Percentiles rank a stretch among this genome's conserved stretches.
These are phyloP conservation scores for Microcaecilia unicolor DNA, from an alignment of 2,797 vertebrate genomes.

Conservation along the genomic window DNA sequence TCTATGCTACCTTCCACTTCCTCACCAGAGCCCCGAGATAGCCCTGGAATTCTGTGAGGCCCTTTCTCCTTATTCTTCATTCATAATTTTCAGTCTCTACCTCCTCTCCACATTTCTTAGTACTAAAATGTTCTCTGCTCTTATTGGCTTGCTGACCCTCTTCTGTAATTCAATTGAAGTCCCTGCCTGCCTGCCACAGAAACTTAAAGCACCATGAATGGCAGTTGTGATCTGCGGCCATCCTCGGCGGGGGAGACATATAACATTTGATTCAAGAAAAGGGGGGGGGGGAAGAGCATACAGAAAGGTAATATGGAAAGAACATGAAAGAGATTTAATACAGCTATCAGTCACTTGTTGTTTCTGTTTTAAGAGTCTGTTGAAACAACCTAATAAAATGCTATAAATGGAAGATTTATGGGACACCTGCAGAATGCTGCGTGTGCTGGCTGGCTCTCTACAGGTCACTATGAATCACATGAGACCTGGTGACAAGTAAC, in stretches of 20 bases:
- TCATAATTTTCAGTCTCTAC: constrained; percentile 23
- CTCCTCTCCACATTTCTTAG: constrained; percentile 1
- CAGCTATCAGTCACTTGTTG: constrained; percentile 44
- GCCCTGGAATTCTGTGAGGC: constrained; percentile 16
- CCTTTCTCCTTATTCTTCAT: neutral
- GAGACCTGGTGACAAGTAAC: no score
- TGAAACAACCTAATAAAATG: constrained; percentile 71
- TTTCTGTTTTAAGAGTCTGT: constrained; percentile 63
- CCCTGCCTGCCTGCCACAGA: neutral
- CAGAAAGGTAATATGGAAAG: constrained; percentile 43
- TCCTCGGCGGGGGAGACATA: constrained; percentile 11
- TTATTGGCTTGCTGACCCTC: accelerated
- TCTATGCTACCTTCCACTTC: no score
- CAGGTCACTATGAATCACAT: constrained; percentile 7
- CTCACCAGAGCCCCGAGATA: no score
- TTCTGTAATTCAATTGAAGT: neutral
- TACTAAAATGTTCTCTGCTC: constrained; percentile 2
- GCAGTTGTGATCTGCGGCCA: constrained; percentile 3
- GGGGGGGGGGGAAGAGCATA: neutral
- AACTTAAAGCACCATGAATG: constrained; percentile 1
- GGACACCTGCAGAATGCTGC: constrained; percentile 39
- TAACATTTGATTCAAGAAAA: constrained; percentile 41
- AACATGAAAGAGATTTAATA: constrained; percentile 60
- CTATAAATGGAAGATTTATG: constrained; percentile 57
- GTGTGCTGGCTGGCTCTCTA: constrained; percentile 26